Evolutionary conservation across 2,113 vertebrate species (phyloP).

Genomic region (Psephotus haematonotus): DNA sequence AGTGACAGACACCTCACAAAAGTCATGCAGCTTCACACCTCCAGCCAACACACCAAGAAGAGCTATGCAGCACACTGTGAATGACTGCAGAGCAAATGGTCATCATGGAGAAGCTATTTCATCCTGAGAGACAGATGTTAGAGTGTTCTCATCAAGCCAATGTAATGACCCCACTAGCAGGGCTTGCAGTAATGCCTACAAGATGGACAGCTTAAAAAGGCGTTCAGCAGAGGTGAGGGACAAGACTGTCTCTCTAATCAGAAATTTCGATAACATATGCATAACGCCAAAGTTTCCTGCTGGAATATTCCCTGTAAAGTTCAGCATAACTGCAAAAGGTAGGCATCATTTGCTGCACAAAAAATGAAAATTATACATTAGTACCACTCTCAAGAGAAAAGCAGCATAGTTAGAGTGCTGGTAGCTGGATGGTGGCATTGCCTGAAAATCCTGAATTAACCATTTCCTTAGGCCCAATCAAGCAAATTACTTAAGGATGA

Average conservation of each 20-base stretch:
- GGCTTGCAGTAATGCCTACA: fast-evolving
- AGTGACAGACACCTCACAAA: background rate
- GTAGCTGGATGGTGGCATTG: background rate
- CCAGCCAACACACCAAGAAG: background rate
- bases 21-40: background rate
- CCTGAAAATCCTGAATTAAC: background rate
- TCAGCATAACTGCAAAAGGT: background rate
- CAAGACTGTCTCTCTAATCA: background rate
- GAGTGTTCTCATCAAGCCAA: background rate
- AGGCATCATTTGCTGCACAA: fast-evolving
- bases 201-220: background rate
- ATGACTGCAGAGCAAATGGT: fast-evolving
- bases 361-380: background rate
- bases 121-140: background rate
- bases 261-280: background rate
- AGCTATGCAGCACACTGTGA: background rate
- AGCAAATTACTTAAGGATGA: background rate
- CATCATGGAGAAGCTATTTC: fast-evolving
- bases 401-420: background rate
- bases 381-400: background rate
- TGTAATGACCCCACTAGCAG: fast-evolving
- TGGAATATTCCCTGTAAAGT: background rate
- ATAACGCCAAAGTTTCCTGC: background rate
- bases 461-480: background rate
- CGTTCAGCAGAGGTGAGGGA: background rate